Evolutionary conservation across 2,888 invertebrate genomes (phyloP).

Genomic region (Idaea aversata): DNA sequence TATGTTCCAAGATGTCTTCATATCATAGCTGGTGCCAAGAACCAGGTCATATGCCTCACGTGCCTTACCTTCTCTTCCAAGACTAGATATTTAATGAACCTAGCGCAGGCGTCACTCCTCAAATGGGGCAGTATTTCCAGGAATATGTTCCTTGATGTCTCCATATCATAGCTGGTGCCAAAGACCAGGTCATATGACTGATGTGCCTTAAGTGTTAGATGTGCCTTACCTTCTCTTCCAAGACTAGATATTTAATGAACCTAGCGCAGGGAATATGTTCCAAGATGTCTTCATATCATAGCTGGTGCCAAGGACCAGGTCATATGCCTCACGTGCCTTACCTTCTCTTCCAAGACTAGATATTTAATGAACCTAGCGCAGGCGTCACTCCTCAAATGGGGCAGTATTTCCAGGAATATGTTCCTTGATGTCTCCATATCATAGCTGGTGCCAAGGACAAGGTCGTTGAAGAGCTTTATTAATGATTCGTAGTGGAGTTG

Average conservation of each 20-base stretch:
- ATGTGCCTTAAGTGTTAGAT: slow-evolving; percentile 21
- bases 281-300: too few relatives aligned
- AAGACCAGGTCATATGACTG: slow-evolving; percentile 33
- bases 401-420: slow-evolving; percentile 86
- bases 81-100: slow-evolving; percentile 83
- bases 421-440: slow-evolving; percentile 87
- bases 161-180: too few relatives aligned
- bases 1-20: too few relatives aligned
- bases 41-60: background rate
- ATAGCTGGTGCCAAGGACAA: slow-evolving; percentile 86
- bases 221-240: slow-evolving; percentile 66
- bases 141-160: slow-evolving; percentile 36
- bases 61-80: slow-evolving; percentile 67
- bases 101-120: slow-evolving; percentile 83
- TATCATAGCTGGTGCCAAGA: background rate
- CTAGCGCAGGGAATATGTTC: slow-evolving; percentile 74
- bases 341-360: slow-evolving; percentile 79
- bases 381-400: slow-evolving; percentile 84
- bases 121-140: slow-evolving; percentile 86
- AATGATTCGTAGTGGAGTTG: slow-evolving; percentile 58
- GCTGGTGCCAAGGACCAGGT: too few relatives aligned
- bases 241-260: slow-evolving; percentile 83
- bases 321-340: slow-evolving; percentile 40
- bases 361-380: slow-evolving; percentile 84
- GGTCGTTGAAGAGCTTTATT: slow-evolving; percentile 74